These are phyloP conservation scores for Lepilemur ruficaudatus DNA, from an alignment of 2,797 vertebrate genomes.

Conservation along the genomic window DNA sequence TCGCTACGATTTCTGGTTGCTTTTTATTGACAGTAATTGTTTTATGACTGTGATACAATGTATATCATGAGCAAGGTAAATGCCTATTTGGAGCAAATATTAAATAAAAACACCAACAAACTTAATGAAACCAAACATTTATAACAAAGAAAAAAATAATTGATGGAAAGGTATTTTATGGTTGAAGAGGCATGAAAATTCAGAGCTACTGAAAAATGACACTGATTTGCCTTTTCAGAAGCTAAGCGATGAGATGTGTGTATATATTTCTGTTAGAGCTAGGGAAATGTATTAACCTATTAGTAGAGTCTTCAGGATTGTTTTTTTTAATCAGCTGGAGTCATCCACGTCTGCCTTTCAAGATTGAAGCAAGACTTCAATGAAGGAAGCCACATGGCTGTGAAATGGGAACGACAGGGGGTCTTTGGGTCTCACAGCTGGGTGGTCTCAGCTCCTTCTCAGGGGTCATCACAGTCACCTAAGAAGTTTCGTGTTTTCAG, in stretches of 20 bases:
- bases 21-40: conserved; percentile 8
- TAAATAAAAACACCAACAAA: neutral
- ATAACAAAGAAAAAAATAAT: conserved; percentile 17
- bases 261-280: neutral
- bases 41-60: neutral
- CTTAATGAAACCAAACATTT: neutral
- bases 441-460: neutral
- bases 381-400: neutral
- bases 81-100: neutral
- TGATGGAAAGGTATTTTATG: conserved; percentile 28
- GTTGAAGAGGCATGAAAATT: neutral
- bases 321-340: neutral
- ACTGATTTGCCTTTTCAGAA: neutral
- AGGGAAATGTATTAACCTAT: neutral
- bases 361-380: neutral
- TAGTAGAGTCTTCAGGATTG: neutral
- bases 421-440: neutral
- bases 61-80: neutral
- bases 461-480: neutral
- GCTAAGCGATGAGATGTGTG: neutral
- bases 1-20: neutral
- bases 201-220: neutral
- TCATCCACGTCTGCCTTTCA: neutral
- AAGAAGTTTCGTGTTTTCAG: neutral
- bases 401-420: neutral